Evolutionary conservation across 2,797 vertebrate genomes (phyloP).

Genomic region (Merluccius polli): DNA sequence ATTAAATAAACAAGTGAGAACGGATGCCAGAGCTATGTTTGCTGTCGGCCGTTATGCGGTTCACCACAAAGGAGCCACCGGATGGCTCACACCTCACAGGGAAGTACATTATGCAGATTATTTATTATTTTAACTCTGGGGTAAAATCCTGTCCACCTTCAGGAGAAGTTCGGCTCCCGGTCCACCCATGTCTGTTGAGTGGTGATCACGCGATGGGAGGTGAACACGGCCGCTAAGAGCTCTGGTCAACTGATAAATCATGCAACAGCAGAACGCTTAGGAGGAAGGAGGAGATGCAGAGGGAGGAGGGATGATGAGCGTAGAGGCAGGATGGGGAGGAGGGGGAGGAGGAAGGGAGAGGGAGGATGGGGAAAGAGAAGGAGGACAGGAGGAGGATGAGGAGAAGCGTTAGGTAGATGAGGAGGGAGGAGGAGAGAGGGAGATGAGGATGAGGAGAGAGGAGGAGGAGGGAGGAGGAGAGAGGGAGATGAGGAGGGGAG

Average conservation of each 20-base stretch:
- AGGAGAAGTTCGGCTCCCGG: neutral
- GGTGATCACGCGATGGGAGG: conserved; percentile 54
- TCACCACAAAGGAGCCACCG: neutral
- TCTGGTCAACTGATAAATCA: conserved; percentile 55
- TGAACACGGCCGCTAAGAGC: conserved; percentile 58
- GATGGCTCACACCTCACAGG: neutral
- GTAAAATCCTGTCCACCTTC: neutral
- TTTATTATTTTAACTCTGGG: conserved; percentile 1
- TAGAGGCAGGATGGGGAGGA: too few species aligned
- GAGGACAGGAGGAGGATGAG: too few species aligned
- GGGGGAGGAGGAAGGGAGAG: too few species aligned
- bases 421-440: too few species aligned
- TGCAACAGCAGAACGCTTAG: conserved; percentile 39
- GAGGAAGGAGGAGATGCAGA: neutral
- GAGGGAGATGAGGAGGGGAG: too few species aligned
- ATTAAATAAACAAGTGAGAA: neutral
- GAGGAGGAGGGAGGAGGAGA: too few species aligned
- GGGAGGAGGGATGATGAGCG: too few species aligned
- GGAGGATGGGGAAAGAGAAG: too few species aligned
- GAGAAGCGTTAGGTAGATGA: too few species aligned
- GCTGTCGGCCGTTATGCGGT: neutral
- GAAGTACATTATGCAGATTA: neutral
- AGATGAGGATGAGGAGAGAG: too few species aligned
- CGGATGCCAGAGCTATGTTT: neutral
- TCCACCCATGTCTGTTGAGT: conserved; percentile 23